phyloP scores from a whole-genome alignment of 2,888 invertebrate species.

The Osmoderma eremita region DNA sequence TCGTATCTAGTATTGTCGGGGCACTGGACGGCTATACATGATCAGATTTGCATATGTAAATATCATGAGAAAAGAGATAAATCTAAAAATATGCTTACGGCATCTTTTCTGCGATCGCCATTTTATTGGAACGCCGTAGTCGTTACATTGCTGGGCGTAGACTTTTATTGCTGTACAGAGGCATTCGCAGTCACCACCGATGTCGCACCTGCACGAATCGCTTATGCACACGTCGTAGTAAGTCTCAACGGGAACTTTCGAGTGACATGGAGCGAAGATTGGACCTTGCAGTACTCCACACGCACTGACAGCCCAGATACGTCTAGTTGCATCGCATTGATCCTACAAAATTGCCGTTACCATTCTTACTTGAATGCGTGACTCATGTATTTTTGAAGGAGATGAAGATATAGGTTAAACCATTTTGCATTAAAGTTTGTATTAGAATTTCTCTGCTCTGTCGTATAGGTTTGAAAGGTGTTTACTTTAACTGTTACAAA shows the following conservation, averaged over 20 bases:
- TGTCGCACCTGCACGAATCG: conserved; percentile 20
- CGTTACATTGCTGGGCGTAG: conserved; percentile 20
- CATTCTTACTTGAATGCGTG: too few relatives aligned
- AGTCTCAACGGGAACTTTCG: not conserved
- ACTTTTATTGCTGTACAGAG: conserved; percentile 7
- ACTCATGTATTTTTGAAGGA: too few relatives aligned
- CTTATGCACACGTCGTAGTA: conserved; percentile 19
- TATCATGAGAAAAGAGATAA: not conserved
- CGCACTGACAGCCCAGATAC: not conserved
- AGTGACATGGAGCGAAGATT: conserved; percentile 2
- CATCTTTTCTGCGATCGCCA: conserved; percentile 12
- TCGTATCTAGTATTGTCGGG: too few relatives aligned
- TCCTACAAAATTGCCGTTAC: not conserved
- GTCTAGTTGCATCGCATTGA: not conserved
- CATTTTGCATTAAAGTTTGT: too few relatives aligned
- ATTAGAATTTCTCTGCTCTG: too few relatives aligned
- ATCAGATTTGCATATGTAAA: too few relatives aligned
- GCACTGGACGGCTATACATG: too few relatives aligned
- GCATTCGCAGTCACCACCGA: conserved; percentile 15
- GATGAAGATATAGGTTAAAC: too few relatives aligned
- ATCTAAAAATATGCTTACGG: not conserved
- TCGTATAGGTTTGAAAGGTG: too few relatives aligned
- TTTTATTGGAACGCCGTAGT: conserved; percentile 7
- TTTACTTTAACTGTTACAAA: too few relatives aligned
- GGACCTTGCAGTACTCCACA: not conserved